These are phyloP conservation scores for Numenius arquata DNA, from an alignment of 2,113 vertebrate genomes.

Conservation along the genomic window DNA sequence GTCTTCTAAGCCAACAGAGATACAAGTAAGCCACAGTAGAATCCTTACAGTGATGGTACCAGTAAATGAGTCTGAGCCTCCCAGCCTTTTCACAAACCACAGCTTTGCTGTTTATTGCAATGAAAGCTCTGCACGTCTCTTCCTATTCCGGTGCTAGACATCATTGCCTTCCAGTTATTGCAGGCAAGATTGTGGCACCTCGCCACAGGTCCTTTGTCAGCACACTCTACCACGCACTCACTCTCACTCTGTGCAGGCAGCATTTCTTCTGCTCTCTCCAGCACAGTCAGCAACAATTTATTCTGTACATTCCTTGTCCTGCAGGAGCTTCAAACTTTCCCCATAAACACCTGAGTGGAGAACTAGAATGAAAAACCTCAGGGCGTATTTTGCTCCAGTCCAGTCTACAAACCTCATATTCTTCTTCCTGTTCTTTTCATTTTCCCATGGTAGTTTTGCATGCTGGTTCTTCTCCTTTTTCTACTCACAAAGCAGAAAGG, in stretches of 20 bases:
- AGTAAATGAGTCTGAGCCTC: slow-evolving; percentile 31
- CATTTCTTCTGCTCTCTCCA: not conserved
- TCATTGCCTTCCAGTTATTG: slow-evolving; percentile 24
- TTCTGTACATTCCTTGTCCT: not conserved
- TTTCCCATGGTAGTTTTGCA: not conserved
- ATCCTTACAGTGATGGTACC: not conserved
- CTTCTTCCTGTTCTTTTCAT: not conserved
- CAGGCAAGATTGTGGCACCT: not conserved
- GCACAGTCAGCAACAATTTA: not conserved
- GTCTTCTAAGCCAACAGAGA: not conserved
- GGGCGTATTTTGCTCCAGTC: not conserved
- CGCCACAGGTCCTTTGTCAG: slow-evolving; percentile 5
- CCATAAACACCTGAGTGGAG: not conserved
- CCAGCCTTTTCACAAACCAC: slow-evolving; percentile 46
- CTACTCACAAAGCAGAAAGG: not conserved
- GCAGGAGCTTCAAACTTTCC: not conserved
- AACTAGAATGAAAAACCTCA: not conserved
- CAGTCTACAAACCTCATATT: not conserved
- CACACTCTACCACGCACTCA: not conserved
- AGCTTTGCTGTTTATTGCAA: slow-evolving; percentile 28
- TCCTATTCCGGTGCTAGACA: slow-evolving; percentile 33
- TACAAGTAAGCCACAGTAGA: not conserved
- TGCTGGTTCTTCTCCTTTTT: not conserved
- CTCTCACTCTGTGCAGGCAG: not conserved
- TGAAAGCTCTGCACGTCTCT: slow-evolving; percentile 20